A percentile compares a stretch with the other conserved stretches of the same genome.
These are phyloP conservation scores for Aramus guarauna DNA, from an alignment of 2,113 vertebrate genomes.

Conservation along the genomic window DNA sequence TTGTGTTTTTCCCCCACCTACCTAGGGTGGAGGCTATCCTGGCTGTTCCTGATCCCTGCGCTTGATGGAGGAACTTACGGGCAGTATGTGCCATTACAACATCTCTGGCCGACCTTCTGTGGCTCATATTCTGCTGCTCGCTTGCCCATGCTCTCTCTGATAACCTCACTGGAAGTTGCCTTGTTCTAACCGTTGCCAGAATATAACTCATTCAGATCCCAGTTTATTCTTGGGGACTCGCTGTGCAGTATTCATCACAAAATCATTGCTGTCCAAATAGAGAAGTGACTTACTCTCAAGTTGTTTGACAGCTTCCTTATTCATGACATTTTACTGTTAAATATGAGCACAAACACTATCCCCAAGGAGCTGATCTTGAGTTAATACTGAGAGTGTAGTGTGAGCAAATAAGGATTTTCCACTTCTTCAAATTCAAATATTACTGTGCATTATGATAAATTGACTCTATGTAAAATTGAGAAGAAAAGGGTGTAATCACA, in stretches of 20 bases:
- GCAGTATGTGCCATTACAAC: neutral
- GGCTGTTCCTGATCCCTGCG: neutral
- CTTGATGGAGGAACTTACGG: neutral
- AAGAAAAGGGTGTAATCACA: neutral
- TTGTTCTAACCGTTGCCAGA: neutral
- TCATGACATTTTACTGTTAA: neutral
- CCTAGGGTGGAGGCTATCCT: neutral
- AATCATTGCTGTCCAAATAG: neutral
- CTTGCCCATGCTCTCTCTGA: neutral
- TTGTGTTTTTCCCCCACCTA: neutral
- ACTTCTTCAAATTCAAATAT: neutral
- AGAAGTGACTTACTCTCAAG: neutral
- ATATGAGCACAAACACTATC: neutral
- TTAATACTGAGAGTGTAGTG: neutral
- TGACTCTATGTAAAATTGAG: neutral
- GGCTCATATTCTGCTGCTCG: neutral
- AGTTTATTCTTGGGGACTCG: neutral
- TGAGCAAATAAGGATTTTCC: conserved; percentile 18
- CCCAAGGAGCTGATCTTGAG: neutral
- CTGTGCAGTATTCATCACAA: neutral
- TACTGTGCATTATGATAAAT: neutral
- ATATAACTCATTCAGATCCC: neutral
- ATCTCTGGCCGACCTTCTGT: neutral
- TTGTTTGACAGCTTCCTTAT: neutral
- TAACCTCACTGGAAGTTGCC: neutral